phyloP scores from a whole-genome alignment of 2,113 vertebrate genomes.

The Ciconia maguari region DNA sequence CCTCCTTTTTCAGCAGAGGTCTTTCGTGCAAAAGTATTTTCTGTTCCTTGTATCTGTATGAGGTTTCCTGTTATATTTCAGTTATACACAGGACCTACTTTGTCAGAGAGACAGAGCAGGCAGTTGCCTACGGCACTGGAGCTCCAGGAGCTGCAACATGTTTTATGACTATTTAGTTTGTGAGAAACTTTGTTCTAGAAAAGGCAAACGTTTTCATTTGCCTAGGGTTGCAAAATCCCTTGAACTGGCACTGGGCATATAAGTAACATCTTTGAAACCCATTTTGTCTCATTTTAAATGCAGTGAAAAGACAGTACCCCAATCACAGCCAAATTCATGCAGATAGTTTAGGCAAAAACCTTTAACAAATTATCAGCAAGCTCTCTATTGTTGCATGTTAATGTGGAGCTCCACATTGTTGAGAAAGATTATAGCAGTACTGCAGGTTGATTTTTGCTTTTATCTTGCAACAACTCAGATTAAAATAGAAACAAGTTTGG shows the following conservation, averaged over 20 bases:
- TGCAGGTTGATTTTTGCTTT: not conserved
- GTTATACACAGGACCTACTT: not conserved
- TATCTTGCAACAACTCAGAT: not conserved
- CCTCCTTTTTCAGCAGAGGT: not conserved
- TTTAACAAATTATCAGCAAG: not conserved
- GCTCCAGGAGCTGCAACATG: not conserved
- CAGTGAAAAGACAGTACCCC: not conserved
- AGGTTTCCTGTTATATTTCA: not conserved
- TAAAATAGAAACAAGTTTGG: not conserved
- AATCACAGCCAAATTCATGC: not conserved
- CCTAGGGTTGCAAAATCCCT: not conserved
- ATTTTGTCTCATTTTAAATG: not conserved
- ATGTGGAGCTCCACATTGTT: not conserved
- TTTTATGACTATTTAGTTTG: not conserved
- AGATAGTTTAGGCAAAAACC: not conserved
- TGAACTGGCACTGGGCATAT: not conserved
- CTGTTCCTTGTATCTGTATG: not conserved
- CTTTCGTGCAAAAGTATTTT: not conserved
- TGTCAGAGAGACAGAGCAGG: not conserved
- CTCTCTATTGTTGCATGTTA: not conserved
- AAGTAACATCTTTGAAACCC: not conserved
- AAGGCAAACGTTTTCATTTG: not conserved
- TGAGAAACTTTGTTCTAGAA: not conserved
- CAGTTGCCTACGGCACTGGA: accelerated
- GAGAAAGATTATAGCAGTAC: not conserved